A percentile compares a stretch with the other conserved stretches of the same genome.
These are phyloP conservation scores for Orthosia cruda DNA, from an alignment of 2,888 invertebrate genomes.

Conservation along the genomic window DNA sequence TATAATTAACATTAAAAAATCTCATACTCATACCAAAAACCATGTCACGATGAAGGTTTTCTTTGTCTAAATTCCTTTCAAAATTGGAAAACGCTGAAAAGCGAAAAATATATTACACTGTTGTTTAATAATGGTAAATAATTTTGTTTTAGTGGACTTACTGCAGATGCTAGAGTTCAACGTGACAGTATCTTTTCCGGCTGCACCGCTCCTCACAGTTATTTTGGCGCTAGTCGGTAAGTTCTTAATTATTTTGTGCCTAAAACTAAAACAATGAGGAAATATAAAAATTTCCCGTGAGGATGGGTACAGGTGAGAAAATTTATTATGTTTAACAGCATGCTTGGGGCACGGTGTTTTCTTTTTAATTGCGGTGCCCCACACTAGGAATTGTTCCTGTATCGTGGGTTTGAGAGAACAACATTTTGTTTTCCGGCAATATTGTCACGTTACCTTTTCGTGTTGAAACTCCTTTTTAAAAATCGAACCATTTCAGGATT, in stretches of 20 bases:
- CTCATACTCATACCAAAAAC: background rate
- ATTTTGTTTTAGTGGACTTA: constrained; percentile 96
- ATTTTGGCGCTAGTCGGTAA: constrained; percentile 99
- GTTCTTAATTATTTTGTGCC: constrained; percentile 81
- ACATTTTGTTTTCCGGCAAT: background rate
- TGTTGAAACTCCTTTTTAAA: background rate
- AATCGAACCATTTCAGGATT: constrained; percentile 17
- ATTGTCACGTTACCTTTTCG: background rate
- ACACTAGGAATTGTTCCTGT: too few relatives aligned
- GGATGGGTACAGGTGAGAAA: constrained; percentile 24
- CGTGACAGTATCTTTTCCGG: constrained; percentile 98
- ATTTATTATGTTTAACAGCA: constrained; percentile 5
- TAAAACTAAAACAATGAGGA: background rate
- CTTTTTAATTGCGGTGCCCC: too few relatives aligned
- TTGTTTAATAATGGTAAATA: constrained; percentile 44
- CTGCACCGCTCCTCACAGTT: constrained; percentile 99
- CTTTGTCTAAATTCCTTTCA: background rate
- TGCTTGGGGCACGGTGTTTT: background rate
- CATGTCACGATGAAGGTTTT: background rate
- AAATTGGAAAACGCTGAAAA: background rate
- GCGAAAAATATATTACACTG: background rate
- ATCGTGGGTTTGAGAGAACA: background rate
- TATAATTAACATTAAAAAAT: background rate
- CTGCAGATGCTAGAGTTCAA: constrained; percentile 99
- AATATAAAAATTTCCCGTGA: constrained; percentile 2